Conservation (phyloP, 2,113 vertebrate species). For the Aegotheles bennettii region DNA sequence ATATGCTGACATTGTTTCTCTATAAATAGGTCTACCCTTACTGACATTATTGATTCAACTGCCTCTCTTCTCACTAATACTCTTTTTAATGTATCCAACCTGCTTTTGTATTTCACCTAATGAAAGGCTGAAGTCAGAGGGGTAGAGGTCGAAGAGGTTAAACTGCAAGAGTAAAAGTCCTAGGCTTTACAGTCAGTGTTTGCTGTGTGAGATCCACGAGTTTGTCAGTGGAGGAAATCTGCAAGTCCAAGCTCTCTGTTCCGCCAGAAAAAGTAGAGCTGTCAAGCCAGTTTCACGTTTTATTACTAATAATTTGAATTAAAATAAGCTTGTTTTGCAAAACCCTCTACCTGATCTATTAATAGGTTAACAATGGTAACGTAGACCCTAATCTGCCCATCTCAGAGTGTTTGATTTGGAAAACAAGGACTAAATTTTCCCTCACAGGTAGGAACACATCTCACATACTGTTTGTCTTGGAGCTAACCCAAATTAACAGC, state of each 20-base stretch:
- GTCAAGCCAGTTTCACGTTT: background rate
- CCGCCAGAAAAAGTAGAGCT: background rate
- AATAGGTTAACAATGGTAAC: background rate
- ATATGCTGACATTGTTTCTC: conserved; percentile 65
- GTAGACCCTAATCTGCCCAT: background rate
- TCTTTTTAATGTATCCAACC: conserved; percentile 36
- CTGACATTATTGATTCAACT: conserved; percentile 58
- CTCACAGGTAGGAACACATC: background rate
- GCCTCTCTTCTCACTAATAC: conserved; percentile 49
- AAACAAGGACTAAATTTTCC: background rate
- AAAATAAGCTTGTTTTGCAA: background rate
- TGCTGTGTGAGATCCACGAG: background rate
- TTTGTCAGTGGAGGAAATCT: background rate
- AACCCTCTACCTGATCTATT: background rate
- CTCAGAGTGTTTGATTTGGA: background rate
- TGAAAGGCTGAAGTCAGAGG: conserved; percentile 20
- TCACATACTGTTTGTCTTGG: background rate
- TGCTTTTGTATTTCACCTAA: background rate
- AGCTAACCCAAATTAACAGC: background rate
- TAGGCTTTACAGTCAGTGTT: background rate
- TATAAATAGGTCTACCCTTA: conserved; percentile 61
- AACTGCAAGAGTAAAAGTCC: background rate
- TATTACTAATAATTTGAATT: background rate
- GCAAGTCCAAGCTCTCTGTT: background rate
- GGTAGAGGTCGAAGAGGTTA: conserved; percentile 30